Conservation (phyloP, 2,888 invertebrate species). For the Abrostola triplasia region DNA sequence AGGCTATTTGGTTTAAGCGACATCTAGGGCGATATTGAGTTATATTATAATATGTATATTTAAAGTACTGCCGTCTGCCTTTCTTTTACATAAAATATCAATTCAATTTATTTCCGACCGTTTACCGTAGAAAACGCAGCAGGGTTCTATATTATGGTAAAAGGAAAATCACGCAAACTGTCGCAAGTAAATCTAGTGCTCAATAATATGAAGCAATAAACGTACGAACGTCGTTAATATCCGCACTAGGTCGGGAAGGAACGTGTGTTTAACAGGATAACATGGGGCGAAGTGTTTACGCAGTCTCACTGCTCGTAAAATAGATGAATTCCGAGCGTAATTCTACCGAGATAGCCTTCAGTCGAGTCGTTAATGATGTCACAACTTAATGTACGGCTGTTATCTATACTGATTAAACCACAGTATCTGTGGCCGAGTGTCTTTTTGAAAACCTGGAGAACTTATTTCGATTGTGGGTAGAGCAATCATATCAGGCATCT, state of each 20-base stretch:
- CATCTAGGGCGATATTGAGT: too few relatives aligned
- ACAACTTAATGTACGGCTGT: not conserved
- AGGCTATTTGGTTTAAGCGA: too few relatives aligned
- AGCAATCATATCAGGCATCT: too few relatives aligned
- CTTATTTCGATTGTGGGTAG: too few relatives aligned
- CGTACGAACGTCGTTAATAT: conserved; percentile 28
- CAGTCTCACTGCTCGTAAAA: conserved; percentile 10
- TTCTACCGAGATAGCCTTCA: not conserved
- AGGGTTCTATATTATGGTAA: too few relatives aligned
- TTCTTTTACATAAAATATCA: too few relatives aligned
- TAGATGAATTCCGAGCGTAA: conserved; percentile 6
- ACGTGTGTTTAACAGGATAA: conserved; percentile 11
- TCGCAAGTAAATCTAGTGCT: not conserved
- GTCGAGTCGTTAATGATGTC: not conserved
- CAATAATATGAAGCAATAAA: conserved; percentile 3
- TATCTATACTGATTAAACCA: not conserved
- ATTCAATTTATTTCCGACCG: too few relatives aligned
- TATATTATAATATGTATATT: too few relatives aligned
- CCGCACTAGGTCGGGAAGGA: conserved; percentile 11
- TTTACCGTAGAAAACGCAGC: too few relatives aligned
- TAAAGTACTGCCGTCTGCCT: too few relatives aligned
- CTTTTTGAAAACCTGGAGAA: too few relatives aligned
- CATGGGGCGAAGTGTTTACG: conserved; percentile 15
- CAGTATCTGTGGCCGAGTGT: not conserved
- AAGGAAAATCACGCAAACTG: not conserved